Evolutionary conservation across 1,140 invertebrate species (phyloP), one percentile per base, ranked within the genome.

Genomic region (Drosophila oshimai): DNA sequence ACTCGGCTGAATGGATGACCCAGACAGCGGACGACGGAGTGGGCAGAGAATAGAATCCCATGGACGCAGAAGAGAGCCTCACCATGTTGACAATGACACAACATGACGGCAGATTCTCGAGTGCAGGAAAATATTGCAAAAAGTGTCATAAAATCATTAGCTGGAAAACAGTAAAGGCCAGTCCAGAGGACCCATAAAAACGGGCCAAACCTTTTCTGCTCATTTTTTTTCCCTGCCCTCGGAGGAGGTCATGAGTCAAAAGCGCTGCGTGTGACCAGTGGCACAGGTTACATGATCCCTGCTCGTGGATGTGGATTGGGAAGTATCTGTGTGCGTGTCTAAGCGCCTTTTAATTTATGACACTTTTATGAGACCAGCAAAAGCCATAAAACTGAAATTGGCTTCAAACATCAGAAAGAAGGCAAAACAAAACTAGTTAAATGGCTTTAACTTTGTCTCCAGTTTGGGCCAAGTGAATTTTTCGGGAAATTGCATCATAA

Each of bases 301-400:
- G 4, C 34, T 44, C 22, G n/a, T 15, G 15, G 42, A 15, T 42
- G 12, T 60, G 4, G 24, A 0, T 50, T 12, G 31, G 12, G 39
- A 15, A 17, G 33, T 34, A 36, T 39, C 15, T 60, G 65, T 65
- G 54, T 76, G 58, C 47, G 53, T 72, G 57, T 24, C 34, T 47
- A 81, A 87, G 67, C 72, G 81, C 80, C 80, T 64, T 81, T 76
- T 87, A 86, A 86, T 86, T 86, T 86, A 86, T 88, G 81, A 86
- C 83, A 86, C 76, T 86, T 86, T 86, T 86, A 86, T 86, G 81
- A 86, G 74, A 74, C 79, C 80, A 65, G 39, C 41, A 62, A 72
- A 64, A 39, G 42, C 47, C 47, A 80, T 86, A 76, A 86, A 87
- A 80, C 53, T 65, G 53, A 84, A 87, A 73, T 84, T 65, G 71